Conservation (phyloP, 2,113 vertebrate genomes). For the Ivindomyrus marchei region DNA sequence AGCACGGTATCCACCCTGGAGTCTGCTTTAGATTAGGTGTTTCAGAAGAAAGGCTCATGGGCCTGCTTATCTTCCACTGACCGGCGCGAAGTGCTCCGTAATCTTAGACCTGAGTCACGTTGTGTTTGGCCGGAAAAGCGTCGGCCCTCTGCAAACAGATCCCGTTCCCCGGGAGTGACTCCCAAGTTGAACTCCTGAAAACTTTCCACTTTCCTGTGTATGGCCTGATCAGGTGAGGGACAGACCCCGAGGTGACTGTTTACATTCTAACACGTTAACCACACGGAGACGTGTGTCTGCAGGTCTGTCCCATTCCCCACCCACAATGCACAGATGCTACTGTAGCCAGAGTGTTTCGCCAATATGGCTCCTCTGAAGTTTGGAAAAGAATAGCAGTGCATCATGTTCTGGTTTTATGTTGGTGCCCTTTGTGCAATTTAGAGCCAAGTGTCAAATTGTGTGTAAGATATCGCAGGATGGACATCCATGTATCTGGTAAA, state of each 20-base stretch:
- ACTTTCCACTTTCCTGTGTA: not conserved
- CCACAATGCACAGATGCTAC: not conserved
- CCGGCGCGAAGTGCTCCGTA: not conserved
- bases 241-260: constrained; percentile 1
- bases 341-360: not conserved
- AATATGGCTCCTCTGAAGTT: not conserved
- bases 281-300: constrained; percentile 3
- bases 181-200: not conserved
- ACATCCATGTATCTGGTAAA: not conserved
- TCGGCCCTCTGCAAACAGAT: not conserved
- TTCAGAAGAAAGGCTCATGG: not conserved
- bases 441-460: not conserved
- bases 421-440: not conserved
- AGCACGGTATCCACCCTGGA: not conserved
- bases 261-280: constrained; percentile 8
- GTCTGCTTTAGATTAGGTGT: not conserved
- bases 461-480: not conserved
- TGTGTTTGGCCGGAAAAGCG: not conserved
- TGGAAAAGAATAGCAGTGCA: not conserved
- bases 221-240: not conserved
- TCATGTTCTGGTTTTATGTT: not conserved
- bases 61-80: not conserved
- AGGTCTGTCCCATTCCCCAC: not conserved
- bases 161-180: not conserved
- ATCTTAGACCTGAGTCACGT: not conserved